Base-by-base conservation (phyloP, 2,888 invertebrate species). In the Alitta virens region DNA sequence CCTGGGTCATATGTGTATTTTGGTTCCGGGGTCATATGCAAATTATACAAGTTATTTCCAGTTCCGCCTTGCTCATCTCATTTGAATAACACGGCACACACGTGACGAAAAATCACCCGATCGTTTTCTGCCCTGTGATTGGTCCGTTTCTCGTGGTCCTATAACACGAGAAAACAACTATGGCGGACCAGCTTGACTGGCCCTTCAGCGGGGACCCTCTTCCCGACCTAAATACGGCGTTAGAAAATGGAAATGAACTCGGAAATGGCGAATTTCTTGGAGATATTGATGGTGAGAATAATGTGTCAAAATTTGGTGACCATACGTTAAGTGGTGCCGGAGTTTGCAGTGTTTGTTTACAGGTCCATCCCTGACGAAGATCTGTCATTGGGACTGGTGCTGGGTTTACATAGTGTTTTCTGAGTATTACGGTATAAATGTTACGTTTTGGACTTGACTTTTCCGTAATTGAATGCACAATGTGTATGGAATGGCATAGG, bases 251-350 rank as follows among this genome's bases (percentile, higher is more conserved):
- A 52, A 70, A 72, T 64, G 71, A 74, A 42, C 68, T 74, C 57
- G 74, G 73, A 42, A 71, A 61, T 63, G 65, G 63, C 3, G 67
- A 63, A 58, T 68, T 75, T 12, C 33, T 33, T 58, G 73, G 69
- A 53, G 74, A 72, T 54, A 70, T 78, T 56, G 76, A 78, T 71
- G 77, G 77, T 77, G 72, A 74, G 74, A 63, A 49, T 56, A 61
- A 64, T 63, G 56, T 60, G 43, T 18, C 21, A 26, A 64, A 26
- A 9, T 56, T 49, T 38, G 25, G 33, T 27, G 49, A 16, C 51
- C 18, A 23, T 21, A n/a, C 26, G 9, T 14, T 42, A 12, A 23
- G n/a, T 23, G 21, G 33, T 27, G 14, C 24, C 12, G 40, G 12
- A n/a, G 25, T 59, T 51, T 23, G 21, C 21, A 52, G 59, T 33